Percentiles rank a stretch among this genome's conserved stretches.
Evolutionary conservation across 2,113 vertebrate genomes (phyloP).

Genomic region (Poeciliopsis retropinna): DNA sequence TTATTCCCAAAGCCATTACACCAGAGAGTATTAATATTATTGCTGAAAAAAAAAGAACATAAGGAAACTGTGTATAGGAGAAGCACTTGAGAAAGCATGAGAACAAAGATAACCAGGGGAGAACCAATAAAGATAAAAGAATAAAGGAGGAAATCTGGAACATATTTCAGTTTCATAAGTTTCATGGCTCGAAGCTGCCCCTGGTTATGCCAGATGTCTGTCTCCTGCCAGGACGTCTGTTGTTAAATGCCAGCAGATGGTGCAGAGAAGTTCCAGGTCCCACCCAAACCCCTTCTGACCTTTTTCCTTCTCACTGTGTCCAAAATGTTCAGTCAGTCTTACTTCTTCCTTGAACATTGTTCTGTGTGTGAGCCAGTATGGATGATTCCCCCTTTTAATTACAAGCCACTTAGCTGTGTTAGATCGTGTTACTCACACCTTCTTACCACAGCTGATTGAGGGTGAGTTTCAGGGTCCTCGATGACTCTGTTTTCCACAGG

Average conservation of each 20-base stretch:
- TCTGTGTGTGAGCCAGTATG: neutral
- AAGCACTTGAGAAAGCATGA: neutral
- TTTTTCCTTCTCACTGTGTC: conserved; percentile 3
- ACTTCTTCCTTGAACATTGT: neutral
- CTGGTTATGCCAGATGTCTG: conserved; percentile 20
- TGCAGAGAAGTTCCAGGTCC: conserved; percentile 15
- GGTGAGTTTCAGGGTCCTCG: conserved; percentile 6
- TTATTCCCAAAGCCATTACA: conserved; percentile 7
- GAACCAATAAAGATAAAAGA: conserved; percentile 39
- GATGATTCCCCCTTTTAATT: conserved; percentile 6
- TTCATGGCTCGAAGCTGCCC: conserved; percentile 29
- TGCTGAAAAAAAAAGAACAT: neutral
- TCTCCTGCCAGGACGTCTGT: conserved; percentile 16
- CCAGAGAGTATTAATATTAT: neutral
- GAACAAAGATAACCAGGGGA: conserved; percentile 2
- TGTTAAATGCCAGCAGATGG: conserved; percentile 48
- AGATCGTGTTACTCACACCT: conserved; percentile 9
- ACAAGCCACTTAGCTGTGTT: neutral
- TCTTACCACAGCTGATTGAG: conserved; percentile 19
- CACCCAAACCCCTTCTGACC: conserved; percentile 16
- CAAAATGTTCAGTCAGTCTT: conserved; percentile 10
- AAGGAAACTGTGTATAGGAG: neutral
- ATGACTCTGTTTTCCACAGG: conserved; percentile 34
- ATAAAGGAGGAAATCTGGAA: conserved; percentile 45
- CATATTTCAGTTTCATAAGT: conserved; percentile 47